Percentiles rank a stretch among this genome's conserved stretches.
Evolutionary conservation across 2,888 invertebrate genomes (phyloP).

Genomic region (Pristionchus exspectatus): DNA sequence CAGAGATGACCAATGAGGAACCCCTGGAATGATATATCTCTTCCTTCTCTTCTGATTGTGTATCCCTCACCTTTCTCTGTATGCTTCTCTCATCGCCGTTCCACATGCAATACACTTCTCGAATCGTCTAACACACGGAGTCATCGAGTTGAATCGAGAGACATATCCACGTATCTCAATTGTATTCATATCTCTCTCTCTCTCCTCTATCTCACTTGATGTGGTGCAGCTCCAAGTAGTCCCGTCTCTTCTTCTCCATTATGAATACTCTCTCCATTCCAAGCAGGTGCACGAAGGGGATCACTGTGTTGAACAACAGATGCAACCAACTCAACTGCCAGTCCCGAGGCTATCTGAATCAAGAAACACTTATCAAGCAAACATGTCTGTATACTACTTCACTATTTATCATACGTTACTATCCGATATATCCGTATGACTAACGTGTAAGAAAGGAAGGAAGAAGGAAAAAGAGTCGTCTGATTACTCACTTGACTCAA

Average conservation of each 20-base stretch:
- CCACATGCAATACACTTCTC: conserved; percentile 95
- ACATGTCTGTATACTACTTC: background rate
- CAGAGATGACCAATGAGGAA: background rate
- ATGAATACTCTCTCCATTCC: conserved; percentile 56
- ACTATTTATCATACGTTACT: background rate
- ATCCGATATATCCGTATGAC: background rate
- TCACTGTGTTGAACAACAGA: conserved; percentile 90
- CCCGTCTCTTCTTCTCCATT: conserved; percentile 64
- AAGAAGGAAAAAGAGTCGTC: background rate
- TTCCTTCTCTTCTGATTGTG: background rate
- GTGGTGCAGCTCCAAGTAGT: conserved; percentile 76
- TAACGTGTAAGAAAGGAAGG: background rate
- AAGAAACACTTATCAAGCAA: too few species aligned
- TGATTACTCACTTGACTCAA: conserved; percentile 80
- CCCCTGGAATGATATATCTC: background rate
- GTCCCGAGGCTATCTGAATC: conserved; percentile 82
- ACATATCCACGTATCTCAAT: conserved; percentile 89
- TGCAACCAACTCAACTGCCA: conserved; percentile 92
- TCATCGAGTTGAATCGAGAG: conserved; percentile 85
- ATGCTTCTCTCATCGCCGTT: conserved; percentile 76
- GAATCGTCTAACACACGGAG: conserved; percentile 91
- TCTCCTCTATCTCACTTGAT: conserved; percentile 81
- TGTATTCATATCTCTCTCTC: background rate
- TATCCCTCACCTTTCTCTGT: conserved; percentile 59
- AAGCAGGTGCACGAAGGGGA: conserved; percentile 80